Percentiles rank a stretch among this genome's conserved stretches.
These are phyloP conservation scores for Gymnoscelis rufifasciata DNA, from an alignment of 2,888 invertebrate species.

Conservation along the genomic window DNA sequence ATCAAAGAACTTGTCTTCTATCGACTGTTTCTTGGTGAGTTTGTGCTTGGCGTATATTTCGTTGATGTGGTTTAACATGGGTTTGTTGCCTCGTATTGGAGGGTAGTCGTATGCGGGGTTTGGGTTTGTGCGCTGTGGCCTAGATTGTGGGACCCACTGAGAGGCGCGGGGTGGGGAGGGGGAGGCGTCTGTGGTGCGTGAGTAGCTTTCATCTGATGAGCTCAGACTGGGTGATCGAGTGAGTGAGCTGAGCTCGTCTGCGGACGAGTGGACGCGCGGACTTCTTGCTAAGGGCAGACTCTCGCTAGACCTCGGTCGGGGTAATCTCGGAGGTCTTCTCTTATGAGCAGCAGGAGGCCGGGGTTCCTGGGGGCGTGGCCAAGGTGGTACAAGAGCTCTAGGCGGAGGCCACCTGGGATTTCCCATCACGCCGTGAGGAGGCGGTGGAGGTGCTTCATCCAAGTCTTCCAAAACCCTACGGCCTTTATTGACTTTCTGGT, in stretches of 20 bases:
- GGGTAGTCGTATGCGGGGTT: constrained; percentile 78
- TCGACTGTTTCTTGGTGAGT: constrained; percentile 56
- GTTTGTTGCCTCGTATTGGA: constrained; percentile 73
- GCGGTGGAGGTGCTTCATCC: constrained; percentile 77
- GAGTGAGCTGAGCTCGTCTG: constrained; percentile 89
- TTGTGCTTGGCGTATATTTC: constrained; percentile 69
- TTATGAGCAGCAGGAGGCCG: constrained; percentile 62
- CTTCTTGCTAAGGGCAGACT: constrained; percentile 79
- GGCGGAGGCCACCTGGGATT: constrained; percentile 73
- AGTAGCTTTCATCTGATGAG: constrained; percentile 91
- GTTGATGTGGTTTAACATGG: constrained; percentile 54
- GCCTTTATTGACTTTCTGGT: constrained; percentile 69
- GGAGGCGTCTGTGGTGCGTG: constrained; percentile 86
- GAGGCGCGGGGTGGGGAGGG: constrained; percentile 80
- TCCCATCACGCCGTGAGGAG: constrained; percentile 71
- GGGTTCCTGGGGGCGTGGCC: constrained; percentile 79
- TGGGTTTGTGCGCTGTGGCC: constrained; percentile 71
- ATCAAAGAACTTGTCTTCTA: constrained; percentile 66
- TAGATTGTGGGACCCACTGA: constrained; percentile 70
- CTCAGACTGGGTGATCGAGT: constrained; percentile 90
- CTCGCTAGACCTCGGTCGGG: constrained; percentile 83
- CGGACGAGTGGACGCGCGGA: constrained; percentile 86
- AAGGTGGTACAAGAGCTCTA: constrained; percentile 78
- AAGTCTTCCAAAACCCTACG: constrained; percentile 58
- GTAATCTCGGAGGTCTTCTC: constrained; percentile 69